A percentile compares a stretch with the other conserved stretches of the same genome.
Evolutionary conservation across 2,888 invertebrate species (phyloP).

Genomic region (Spodoptera picta): DNA sequence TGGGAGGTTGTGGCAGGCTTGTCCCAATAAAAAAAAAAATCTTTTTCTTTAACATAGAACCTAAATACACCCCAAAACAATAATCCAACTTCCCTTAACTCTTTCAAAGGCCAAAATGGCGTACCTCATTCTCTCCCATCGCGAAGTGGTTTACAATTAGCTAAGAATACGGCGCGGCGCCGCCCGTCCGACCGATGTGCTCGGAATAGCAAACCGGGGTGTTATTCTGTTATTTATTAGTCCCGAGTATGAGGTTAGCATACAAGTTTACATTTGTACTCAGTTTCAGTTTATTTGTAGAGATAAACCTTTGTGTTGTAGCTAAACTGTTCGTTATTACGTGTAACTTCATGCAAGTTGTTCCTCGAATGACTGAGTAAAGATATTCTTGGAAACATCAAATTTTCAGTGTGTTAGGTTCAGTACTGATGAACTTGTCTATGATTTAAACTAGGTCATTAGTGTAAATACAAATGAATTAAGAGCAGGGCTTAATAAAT

Average conservation of each 20-base stretch:
- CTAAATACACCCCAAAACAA: constrained; percentile 9
- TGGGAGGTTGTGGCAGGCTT: too few relatives aligned
- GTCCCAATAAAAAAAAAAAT: too few relatives aligned
- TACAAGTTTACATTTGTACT: constrained; percentile 4
- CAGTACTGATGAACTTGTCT: too few relatives aligned
- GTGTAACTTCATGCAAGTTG: too few relatives aligned
- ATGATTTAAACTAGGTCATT: too few relatives aligned
- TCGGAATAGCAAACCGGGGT: constrained; percentile 47
- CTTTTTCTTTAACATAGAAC: background rate
- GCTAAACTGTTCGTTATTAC: too few relatives aligned
- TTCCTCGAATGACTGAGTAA: too few relatives aligned
- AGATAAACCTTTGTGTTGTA: background rate
- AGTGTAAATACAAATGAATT: too few relatives aligned
- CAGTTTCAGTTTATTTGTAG: constrained; percentile 1
- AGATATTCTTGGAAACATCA: too few relatives aligned
- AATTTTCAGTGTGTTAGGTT: too few relatives aligned
- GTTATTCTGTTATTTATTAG: constrained; percentile 51
- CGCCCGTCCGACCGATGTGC: constrained; percentile 47
- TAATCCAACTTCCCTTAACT: background rate
- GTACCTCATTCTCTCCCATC: constrained; percentile 24
- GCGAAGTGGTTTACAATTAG: constrained; percentile 67
- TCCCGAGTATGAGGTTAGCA: background rate
- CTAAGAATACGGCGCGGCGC: constrained; percentile 56
- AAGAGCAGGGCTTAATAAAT: too few relatives aligned
- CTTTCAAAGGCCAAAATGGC: constrained; percentile 27